Conservation (phyloP, 2,888 invertebrate species). For the Netelia virgata region DNA sequence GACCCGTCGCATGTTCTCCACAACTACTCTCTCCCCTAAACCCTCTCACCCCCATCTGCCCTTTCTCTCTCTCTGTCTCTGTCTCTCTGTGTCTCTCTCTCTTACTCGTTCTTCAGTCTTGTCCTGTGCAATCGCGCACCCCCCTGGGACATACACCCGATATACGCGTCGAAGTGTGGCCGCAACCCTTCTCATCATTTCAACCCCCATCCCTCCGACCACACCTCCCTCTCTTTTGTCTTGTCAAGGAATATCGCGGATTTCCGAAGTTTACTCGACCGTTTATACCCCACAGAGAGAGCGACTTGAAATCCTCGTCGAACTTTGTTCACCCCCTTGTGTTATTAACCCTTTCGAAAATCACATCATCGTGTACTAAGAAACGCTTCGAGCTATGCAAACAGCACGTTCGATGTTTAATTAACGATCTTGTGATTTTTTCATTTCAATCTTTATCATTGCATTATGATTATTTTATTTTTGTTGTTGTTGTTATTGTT, state of each 20-base stretch:
- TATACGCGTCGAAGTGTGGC: slow-evolving; percentile 54
- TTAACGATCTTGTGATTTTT: not conserved
- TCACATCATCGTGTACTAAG: slow-evolving; percentile 33
- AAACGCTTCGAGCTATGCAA: not conserved
- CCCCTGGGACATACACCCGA: slow-evolving; percentile 17
- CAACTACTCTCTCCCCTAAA: slow-evolving; percentile 6
- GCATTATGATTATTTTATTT: not conserved
- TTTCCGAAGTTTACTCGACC: slow-evolving; percentile 54
- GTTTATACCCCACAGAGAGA: slow-evolving; percentile 21
- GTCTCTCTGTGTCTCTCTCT: too few relatives aligned
- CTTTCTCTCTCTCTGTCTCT: not conserved
- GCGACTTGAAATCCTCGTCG: slow-evolving; percentile 48
- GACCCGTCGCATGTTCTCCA: slow-evolving; percentile 43
- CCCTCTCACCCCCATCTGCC: not conserved
- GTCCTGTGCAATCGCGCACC: slow-evolving; percentile 49
- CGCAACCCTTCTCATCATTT: slow-evolving; percentile 14
- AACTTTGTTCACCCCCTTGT: slow-evolving; percentile 7
- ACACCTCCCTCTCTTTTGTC: slow-evolving; percentile 19
- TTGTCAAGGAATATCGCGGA: slow-evolving; percentile 56
- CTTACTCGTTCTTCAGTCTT: slow-evolving; percentile 17
- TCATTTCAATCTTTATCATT: not conserved
- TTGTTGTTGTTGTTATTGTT: not conserved
- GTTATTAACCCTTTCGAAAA: slow-evolving; percentile 33
- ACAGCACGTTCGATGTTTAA: not conserved
- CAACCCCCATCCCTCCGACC: slow-evolving; percentile 28